Conservation (phyloP, 2,797 vertebrate species). For the Phaenicophaeus curvirostris region DNA sequence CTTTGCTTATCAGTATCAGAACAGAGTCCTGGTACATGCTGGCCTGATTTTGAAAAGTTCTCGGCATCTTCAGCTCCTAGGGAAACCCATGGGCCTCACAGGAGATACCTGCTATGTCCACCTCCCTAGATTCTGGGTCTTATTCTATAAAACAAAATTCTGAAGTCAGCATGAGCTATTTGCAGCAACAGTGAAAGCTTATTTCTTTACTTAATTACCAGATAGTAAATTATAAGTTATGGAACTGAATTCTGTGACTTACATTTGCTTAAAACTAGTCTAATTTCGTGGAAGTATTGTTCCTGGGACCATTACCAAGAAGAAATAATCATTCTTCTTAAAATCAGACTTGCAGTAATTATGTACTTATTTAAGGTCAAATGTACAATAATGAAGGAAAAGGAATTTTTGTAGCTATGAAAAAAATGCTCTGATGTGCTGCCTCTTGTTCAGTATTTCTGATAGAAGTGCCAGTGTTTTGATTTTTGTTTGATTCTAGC, state of each 20-base stretch:
- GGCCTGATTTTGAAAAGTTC: background rate
- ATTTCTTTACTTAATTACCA: background rate
- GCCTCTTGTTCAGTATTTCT: background rate
- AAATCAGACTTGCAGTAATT: background rate
- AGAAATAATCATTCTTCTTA: background rate
- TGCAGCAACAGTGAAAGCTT: background rate
- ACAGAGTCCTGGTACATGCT: background rate
- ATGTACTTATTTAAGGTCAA: background rate
- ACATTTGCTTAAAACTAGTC: background rate
- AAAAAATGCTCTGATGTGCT: background rate
- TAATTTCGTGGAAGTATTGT: background rate
- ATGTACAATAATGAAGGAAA: background rate
- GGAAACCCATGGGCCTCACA: rapidly evolving
- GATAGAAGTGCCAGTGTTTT: background rate
- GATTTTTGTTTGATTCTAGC: background rate
- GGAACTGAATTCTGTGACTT: background rate
- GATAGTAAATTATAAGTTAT: background rate
- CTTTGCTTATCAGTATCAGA: background rate
- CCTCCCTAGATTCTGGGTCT: background rate
- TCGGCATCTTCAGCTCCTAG: background rate
- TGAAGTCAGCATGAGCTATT: background rate
- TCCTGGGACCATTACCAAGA: background rate
- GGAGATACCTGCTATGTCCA: background rate
- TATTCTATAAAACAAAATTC: background rate
- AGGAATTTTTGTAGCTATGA: background rate